Evolutionary conservation across 2,888 invertebrate species (phyloP).

Genomic region (Eumacrocentrus americanus): DNA sequence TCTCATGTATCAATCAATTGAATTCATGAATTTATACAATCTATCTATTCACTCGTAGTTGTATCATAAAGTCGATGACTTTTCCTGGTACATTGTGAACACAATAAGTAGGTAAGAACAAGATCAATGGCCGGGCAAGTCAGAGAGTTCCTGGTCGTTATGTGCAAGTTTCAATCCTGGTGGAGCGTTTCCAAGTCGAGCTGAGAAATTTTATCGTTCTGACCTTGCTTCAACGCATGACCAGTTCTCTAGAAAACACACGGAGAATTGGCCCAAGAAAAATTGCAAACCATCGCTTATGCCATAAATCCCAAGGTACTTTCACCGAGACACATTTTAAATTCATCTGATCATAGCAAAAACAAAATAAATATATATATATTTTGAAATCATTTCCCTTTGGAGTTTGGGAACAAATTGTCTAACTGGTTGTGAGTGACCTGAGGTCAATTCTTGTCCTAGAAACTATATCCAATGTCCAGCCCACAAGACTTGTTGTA

Average conservation of each 20-base stretch:
- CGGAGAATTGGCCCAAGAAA: neutral
- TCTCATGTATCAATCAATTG: no score
- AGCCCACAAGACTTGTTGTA: slow-evolving; percentile 5
- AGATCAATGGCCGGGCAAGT: slow-evolving; percentile 12
- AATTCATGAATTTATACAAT: neutral
- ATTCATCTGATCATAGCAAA: neutral
- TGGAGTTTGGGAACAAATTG: neutral
- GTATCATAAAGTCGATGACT: neutral
- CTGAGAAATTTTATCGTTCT: slow-evolving; percentile 3
- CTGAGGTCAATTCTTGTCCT: slow-evolving; percentile 18
- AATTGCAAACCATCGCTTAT: neutral
- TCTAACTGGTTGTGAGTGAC: neutral
- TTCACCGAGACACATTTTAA: no score
- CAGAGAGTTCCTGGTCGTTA: slow-evolving; percentile 7
- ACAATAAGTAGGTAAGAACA: neutral
- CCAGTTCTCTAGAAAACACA: neutral
- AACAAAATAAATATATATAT: neutral
- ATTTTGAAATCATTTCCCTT: neutral
- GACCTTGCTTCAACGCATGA: slow-evolving; percentile 20
- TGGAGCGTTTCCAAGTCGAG: slow-evolving; percentile 6
- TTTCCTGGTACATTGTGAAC: slow-evolving; percentile 1
- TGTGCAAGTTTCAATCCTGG: slow-evolving; percentile 17
- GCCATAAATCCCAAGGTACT: no score
- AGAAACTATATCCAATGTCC: slow-evolving; percentile 15
- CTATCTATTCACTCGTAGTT: neutral